Evolutionary conservation across 2,113 vertebrate species (phyloP), one percentile per base, ranked within the genome.

Genomic region (Platysteira castanea): DNA sequence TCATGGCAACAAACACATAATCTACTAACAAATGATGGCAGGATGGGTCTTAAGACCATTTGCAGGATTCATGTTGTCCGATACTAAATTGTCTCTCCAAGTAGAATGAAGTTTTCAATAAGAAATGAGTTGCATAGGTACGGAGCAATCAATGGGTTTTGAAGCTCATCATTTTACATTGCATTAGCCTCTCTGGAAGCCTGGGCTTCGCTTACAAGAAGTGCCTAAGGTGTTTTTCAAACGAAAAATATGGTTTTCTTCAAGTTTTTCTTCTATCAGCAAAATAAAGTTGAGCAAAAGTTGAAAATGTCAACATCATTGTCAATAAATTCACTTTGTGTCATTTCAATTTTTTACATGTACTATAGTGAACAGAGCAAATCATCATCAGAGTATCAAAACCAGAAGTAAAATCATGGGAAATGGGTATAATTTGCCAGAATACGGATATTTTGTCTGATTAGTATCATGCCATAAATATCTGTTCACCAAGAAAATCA

Each of bases 71-170:
- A 63, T 87, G 27, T 92, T 60, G 64, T 49, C 74, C 2, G 0
- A 91, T 63, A 64, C 52, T 54, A 78, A 47, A 59, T 68, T 87
- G 35, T 82, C 10, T 5, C 77, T 95, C n/a, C 39, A 92, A 94
- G 83, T 84, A 79, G 83, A 94, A 96, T 84, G 52, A 77, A 37
- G 13, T 84, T 88, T 83, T 35, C 64, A 86, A 50, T 61, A 85
- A 86, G 31, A 89, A 94, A 54, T 2, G 4, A 82, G 59, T 44
- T 87, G 17, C 39, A 79, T 20, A 39, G 15, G 22, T 37, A 42
- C 12, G 9, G 30, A 26, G 21, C 21, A 71, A 82, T 84, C 65
- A 71, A 42, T 88, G 57, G 11, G 4, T n/a, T 82, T 77, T 76
- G 39, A 49, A 57, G 31, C 5, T 95, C 89, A 52, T 57, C 6